Evolutionary conservation across 2,113 vertebrate genomes (phyloP), one percentile per base, ranked within the genome.

Genomic region (Halcyon senegalensis): DNA sequence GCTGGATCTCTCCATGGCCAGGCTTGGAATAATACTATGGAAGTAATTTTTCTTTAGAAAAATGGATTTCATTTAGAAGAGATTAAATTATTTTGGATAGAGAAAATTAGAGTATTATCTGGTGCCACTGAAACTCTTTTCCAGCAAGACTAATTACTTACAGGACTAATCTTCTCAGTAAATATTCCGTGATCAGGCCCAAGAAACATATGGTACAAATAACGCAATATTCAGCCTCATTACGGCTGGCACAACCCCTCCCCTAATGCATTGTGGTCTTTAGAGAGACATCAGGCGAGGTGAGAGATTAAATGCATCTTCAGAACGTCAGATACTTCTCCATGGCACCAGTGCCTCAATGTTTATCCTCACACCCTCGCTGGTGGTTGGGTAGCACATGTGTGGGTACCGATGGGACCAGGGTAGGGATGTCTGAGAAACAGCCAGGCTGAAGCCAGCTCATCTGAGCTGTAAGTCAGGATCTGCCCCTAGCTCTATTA

Each of bases 41-140:
- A 92, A 87, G 84, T 59, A 0, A 83, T 75, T 87, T 94, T 95
- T 93, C 93, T 77, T 83, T 44, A 88, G 67, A 90, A 94, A 96
- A 93, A 89, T 73, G 28, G n/a, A 58, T 91, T 96, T 95, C 33
- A 67, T 94, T 96, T 94, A 91, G 63, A 82, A 87, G 37, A 94
- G 39, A 92, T 90, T 78, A 94, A 94, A 89, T 92, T 90, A 83
- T 89, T 94, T 92, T 87, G 89, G 69, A 62, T 73, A 89, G 69
- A 89, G 23, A 8, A 84, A 95, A 88, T 92, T 80, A 53, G 31
- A 88, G 28, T 74, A 62, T 91, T 94, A 94, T 92, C 70, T 92
- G 30, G 12, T 87, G 51, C 48, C 53, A 62, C 62, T 58, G 69
- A 93, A 91, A 94, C 50, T 79, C 66, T 89, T 89, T 94, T 82